Percentiles rank a stretch among this genome's conserved stretches.
These are phyloP conservation scores for Sinonovacula constricta DNA, from an alignment of 1,140 invertebrate species.

Conservation along the genomic window DNA sequence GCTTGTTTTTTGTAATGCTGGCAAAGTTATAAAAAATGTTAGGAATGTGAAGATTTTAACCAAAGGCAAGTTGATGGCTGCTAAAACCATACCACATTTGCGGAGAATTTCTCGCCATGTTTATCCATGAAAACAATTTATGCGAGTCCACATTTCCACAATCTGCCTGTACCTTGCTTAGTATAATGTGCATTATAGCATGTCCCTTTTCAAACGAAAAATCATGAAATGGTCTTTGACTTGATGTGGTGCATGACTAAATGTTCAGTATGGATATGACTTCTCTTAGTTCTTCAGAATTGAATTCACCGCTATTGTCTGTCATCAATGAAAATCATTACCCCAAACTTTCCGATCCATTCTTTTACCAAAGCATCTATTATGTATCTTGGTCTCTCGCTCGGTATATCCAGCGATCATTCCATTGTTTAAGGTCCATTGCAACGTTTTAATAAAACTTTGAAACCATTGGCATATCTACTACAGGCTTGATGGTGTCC, in stretches of 20 bases:
- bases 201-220: neutral
- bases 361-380: slow-evolving; percentile 50
- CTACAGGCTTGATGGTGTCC: slow-evolving; percentile 29
- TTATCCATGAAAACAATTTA: slow-evolving; percentile 32
- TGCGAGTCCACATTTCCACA: slow-evolving; percentile 21
- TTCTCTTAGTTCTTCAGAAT: slow-evolving; percentile 51
- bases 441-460: slow-evolving; percentile 47
- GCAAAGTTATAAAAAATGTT: slow-evolving; percentile 19
- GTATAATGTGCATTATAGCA: slow-evolving; percentile 42
- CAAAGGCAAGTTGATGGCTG: slow-evolving; percentile 57
- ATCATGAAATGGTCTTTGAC: slow-evolving; percentile 30
- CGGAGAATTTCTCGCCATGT: slow-evolving; percentile 50
- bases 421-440: slow-evolving; percentile 46
- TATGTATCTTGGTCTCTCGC: slow-evolving; percentile 43
- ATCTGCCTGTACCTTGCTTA: slow-evolving; percentile 36
- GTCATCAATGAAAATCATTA: slow-evolving; percentile 43
- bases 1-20: slow-evolving; percentile 36
- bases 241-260: slow-evolving; percentile 43
- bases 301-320: slow-evolving; percentile 54
- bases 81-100: slow-evolving; percentile 56
- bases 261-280: slow-evolving; percentile 49
- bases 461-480: slow-evolving; percentile 52
- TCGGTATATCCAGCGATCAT: slow-evolving; percentile 40
- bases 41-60: slow-evolving; percentile 19
- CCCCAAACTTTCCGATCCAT: slow-evolving; percentile 49